These are phyloP conservation scores for Triops longicaudatus DNA, from an alignment of 1,140 invertebrate genomes.

Conservation along the genomic window DNA sequence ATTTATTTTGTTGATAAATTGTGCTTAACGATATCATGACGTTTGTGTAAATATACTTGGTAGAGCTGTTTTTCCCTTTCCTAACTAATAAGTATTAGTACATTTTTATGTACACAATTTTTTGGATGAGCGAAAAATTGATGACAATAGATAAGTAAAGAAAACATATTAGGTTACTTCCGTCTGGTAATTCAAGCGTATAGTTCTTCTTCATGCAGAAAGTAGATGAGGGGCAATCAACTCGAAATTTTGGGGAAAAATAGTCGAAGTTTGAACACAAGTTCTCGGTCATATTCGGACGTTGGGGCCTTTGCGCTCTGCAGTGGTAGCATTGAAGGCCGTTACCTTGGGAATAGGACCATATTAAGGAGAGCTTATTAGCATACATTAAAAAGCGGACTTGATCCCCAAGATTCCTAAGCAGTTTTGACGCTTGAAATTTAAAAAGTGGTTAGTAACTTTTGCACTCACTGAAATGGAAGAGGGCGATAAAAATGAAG, in stretches of 20 bases:
- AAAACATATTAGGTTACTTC: constrained; percentile 45
- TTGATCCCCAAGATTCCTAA: neutral
- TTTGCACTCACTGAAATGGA: neutral
- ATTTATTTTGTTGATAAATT: too few species aligned
- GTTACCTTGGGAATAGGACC: constrained; percentile 21
- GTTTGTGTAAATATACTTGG: too few species aligned
- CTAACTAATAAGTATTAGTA: too few species aligned
- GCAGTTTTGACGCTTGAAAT: too few species aligned
- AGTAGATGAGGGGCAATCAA: constrained; percentile 66
- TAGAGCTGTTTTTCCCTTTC: too few species aligned
- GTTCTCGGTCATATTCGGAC: constrained; percentile 44
- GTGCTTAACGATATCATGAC: too few species aligned
- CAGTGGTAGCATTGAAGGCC: constrained; percentile 55
- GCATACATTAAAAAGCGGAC: neutral
- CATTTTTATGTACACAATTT: too few species aligned
- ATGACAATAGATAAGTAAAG: neutral
- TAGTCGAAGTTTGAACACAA: constrained; percentile 63
- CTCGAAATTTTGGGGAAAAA: constrained; percentile 50
- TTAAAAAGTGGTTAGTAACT: neutral
- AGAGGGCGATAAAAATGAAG: neutral
- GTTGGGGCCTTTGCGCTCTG: constrained; percentile 47
- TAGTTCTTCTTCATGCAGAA: constrained; percentile 67
- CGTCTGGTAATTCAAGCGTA: constrained; percentile 49
- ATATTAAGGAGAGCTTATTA: neutral
- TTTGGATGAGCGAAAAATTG: neutral